Evolutionary conservation across 2,888 invertebrate species (phyloP).

Genomic region (Perithous albicinctus): DNA sequence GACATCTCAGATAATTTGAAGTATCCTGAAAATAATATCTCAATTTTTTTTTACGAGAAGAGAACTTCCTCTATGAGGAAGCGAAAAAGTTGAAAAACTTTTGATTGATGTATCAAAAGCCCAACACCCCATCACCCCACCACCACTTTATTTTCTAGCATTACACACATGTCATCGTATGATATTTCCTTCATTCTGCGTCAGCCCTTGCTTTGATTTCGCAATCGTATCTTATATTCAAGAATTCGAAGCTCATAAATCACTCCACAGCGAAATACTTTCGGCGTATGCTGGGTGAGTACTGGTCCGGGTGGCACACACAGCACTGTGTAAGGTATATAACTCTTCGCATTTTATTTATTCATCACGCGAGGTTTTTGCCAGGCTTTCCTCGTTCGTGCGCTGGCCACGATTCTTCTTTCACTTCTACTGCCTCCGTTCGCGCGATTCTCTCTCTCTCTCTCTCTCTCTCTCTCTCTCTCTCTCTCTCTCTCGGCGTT

Average conservation of each 20-base stretch:
- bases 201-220: neutral
- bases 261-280: slow-evolving; percentile 51
- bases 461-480: slow-evolving; percentile 9
- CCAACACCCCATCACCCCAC: too few species aligned
- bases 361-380: slow-evolving; percentile 62
- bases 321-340: slow-evolving; percentile 23
- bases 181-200: neutral
- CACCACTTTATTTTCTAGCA: neutral
- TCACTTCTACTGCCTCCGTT: slow-evolving; percentile 20
- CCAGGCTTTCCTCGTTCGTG: slow-evolving; percentile 39
- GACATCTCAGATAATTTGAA: too few species aligned
- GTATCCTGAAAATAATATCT: too few species aligned
- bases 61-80: too few species aligned
- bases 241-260: slow-evolving; percentile 54
- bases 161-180: neutral
- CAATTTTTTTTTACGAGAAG: too few species aligned
- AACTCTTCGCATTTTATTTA: slow-evolving; percentile 55
- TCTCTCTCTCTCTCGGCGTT: slow-evolving; percentile 21
- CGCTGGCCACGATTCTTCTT: slow-evolving; percentile 53
- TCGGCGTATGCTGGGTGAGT: slow-evolving; percentile 30
- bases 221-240: slow-evolving; percentile 4
- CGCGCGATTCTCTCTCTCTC: slow-evolving; percentile 11
- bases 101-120: too few species aligned
- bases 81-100: too few species aligned
- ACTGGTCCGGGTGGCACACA: neutral